Percentiles rank a stretch among this genome's conserved stretches.
phyloP scores from a whole-genome alignment of 2,113 vertebrate species.

The Pseudorectes ferrugineus region DNA sequence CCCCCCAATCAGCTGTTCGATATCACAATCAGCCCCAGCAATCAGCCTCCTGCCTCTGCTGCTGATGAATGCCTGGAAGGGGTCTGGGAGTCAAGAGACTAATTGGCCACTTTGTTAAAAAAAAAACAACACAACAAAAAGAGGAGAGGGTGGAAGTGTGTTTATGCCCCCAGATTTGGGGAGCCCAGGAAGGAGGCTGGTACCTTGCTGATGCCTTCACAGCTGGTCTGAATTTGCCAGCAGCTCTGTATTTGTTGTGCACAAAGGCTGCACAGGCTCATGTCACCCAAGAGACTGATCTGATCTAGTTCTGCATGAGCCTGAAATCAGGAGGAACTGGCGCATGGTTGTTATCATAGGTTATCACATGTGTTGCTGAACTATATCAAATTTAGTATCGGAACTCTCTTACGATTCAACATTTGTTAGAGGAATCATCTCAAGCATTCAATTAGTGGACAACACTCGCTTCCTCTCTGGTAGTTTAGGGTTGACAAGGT shows the following conservation, averaged over 20 bases:
- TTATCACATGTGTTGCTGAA: neutral
- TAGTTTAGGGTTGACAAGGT: neutral
- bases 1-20: neutral
- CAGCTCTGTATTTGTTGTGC: neutral
- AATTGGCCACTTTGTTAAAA: neutral
- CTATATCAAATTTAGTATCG: neutral
- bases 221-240: neutral
- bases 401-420: neutral
- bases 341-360: neutral
- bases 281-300: neutral
- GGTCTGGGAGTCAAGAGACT: neutral
- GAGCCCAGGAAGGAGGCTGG: neutral
- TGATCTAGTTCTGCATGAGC: neutral
- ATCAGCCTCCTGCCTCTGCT: constrained; percentile 32
- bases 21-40: constrained; percentile 18
- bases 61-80: neutral
- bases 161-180: neutral
- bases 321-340: neutral
- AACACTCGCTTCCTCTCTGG: neutral
- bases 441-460: neutral
- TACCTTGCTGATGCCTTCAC: neutral
- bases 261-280: neutral
- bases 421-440: neutral
- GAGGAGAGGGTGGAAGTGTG: neutral
- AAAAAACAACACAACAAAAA: neutral